Percentiles rank a stretch among this genome's conserved stretches.
Conservation (phyloP, 2,888 invertebrate species). For the Augochlorella aurata region DNA sequence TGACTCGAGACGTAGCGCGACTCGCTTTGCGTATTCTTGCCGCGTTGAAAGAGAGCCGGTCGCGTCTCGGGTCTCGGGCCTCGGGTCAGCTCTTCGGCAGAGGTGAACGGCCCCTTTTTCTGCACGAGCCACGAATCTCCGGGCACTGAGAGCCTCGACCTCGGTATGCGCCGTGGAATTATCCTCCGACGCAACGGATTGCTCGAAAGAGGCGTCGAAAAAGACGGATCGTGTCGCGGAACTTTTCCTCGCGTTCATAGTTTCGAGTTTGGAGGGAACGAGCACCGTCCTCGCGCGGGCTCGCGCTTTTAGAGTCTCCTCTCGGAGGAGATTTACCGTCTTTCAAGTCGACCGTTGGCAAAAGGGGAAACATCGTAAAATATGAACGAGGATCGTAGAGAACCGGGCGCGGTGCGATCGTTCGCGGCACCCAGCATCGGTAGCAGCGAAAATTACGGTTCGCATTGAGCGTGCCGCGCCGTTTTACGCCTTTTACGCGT, state of each 20-base stretch:
- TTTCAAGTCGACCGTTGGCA: too few species aligned
- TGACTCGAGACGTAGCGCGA: not conserved
- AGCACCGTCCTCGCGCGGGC: not conserved
- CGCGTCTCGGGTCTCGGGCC: not conserved
- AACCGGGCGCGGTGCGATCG: not conserved
- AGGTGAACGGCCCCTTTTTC: slow-evolving; percentile 57
- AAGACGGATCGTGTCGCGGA: too few species aligned
- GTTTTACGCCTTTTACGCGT: slow-evolving; percentile 59
- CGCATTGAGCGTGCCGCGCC: slow-evolving; percentile 29
- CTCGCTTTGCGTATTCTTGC: slow-evolving; percentile 23
- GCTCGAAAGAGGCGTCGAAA: too few species aligned
- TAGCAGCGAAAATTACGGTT: slow-evolving; percentile 60
- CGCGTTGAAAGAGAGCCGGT: slow-evolving; percentile 14
- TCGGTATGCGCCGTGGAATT: slow-evolving; percentile 57
- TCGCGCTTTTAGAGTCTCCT: not conserved
- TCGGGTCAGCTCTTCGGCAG: slow-evolving; percentile 15
- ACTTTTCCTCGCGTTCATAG: too few species aligned
- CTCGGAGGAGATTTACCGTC: too few species aligned
- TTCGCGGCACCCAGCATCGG: slow-evolving; percentile 17
- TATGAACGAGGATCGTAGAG: slow-evolving; percentile 29
- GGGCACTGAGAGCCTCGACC: slow-evolving; percentile 58
- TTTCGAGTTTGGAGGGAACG: too few species aligned
- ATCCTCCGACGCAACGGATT: slow-evolving; percentile 24
- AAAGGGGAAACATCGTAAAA: slow-evolving; percentile 45
- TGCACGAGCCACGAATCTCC: slow-evolving; percentile 43